Conservation (phyloP, 2,888 invertebrate species). For the Ligdia adustata region DNA sequence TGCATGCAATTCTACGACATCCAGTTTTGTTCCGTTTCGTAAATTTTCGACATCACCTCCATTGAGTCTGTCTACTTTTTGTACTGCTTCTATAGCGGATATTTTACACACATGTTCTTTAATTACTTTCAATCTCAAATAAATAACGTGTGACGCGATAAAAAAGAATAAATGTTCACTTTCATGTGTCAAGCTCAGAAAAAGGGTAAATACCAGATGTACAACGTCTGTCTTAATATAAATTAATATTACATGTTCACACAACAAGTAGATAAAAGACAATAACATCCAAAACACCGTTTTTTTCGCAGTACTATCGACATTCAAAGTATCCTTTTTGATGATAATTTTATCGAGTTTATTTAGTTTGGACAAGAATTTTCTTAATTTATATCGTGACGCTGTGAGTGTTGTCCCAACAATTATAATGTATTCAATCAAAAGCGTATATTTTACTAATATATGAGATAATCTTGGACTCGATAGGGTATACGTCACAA, state of each 20-base stretch:
- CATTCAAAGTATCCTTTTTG: constrained; percentile 41
- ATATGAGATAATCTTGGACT: too few species aligned
- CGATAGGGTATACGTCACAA: constrained; percentile 17
- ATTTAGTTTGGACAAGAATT: constrained; percentile 47
- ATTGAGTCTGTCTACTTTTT: background rate
- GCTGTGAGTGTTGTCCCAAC: too few species aligned
- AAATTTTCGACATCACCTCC: constrained; percentile 31
- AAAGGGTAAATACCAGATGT: background rate
- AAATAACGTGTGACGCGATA: constrained; percentile 35
- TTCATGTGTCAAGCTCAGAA: background rate
- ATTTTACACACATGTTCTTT: constrained; percentile 52
- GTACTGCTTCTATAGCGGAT: constrained; percentile 31
- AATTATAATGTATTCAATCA: too few species aligned
- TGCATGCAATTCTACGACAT: constrained; percentile 52
- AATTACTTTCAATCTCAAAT: constrained; percentile 49
- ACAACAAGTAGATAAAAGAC: background rate
- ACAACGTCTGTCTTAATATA: background rate
- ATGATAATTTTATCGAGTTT: constrained; percentile 53
- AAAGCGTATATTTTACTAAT: too few species aligned
- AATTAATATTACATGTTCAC: background rate
- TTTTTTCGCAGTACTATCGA: constrained; percentile 33
- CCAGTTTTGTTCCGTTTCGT: constrained; percentile 47
- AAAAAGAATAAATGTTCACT: constrained; percentile 3
- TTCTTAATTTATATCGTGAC: constrained; percentile 40
- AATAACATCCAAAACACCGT: constrained; percentile 26